Base-by-base conservation (phyloP, 2,888 invertebrate genomes). In the Tiliacea citrago region DNA sequence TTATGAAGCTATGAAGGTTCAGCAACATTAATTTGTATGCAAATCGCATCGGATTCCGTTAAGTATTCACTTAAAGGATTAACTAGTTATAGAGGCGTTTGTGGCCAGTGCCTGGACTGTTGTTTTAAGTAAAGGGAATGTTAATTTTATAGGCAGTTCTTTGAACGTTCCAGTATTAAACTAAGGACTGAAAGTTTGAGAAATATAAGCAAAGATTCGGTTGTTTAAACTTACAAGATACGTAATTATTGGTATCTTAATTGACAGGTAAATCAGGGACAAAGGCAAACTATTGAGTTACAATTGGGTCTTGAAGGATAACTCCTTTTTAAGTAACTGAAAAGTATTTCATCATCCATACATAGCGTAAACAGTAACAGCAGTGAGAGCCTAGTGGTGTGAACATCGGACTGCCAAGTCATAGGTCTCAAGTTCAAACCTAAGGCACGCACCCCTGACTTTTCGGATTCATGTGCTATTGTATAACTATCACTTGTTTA, bases 11-110 rank as follows among this genome's bases (percentile, higher is more conserved):
- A 77, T 69, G 72, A 72, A 57, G 63, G 67, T 61, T 71, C 62
- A 16, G 70, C 55, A 39, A 57, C 61, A 73, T 65, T 80, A 76
- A 82, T 86, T 85, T 68, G 62, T 42, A 86, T 86, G 85, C 85
- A 87, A 86, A 86, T 82, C 53, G 69, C 73, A 67, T 74, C 55
- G 74, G 67, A 82, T 72, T 82, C 66, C 68, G 68, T 60, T 75
- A 73, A 77, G 71, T 71, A 80, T 86, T 87, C 80, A 87, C 87
- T 82, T 85, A 74, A 75, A 62, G 78, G 71, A 71, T 80, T 83
- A 73, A 76, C 62, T 70, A 51, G 35, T 18, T 69, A 70, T 24
- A 53, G 57, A 62, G 81, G 62, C 21, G 49, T 10, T 35, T 53
- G 47, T 55, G 57, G 55, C 53, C 63, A 35, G 47, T 35, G 84